Conservation (phyloP, 2,113 vertebrate species). For the Cacatua alba region DNA sequence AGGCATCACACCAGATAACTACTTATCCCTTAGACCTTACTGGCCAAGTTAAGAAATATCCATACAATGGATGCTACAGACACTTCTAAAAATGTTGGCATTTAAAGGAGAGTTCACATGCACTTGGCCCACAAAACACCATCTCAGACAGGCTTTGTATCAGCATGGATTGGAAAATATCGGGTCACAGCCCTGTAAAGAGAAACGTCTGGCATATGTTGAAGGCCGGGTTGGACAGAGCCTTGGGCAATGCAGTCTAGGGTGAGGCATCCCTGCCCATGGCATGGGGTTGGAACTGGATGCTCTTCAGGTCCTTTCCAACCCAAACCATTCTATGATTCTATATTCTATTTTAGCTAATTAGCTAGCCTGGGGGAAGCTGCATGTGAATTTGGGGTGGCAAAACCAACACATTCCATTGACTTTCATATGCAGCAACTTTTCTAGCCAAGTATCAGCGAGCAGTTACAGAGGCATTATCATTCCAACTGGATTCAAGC, state of each 20-base stretch:
- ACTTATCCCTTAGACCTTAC: neutral
- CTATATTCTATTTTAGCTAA: neutral
- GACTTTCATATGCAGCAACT: neutral
- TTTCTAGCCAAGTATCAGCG: neutral
- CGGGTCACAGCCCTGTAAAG: neutral
- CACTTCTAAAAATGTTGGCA: neutral
- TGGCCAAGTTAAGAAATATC: neutral
- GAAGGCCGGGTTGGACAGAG: neutral
- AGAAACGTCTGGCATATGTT: neutral
- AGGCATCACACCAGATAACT: neutral
- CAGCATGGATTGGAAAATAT: neutral
- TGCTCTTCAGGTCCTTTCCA: neutral
- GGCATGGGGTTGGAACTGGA: neutral
- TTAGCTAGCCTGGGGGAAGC: neutral
- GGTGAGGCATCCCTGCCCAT: neutral
- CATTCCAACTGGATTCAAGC: neutral
- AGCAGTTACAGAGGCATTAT: neutral
- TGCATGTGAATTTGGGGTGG: neutral
- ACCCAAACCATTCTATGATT: neutral
- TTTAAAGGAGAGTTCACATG: neutral
- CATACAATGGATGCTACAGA: neutral
- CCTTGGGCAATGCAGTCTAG: neutral
- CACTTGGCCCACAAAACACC: neutral
- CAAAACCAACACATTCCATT: neutral
- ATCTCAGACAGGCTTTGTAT: neutral